Evolutionary conservation across 2,888 invertebrate genomes (phyloP), one percentile per base, ranked within the genome.

Genomic region (Tetragnatha montana): DNA sequence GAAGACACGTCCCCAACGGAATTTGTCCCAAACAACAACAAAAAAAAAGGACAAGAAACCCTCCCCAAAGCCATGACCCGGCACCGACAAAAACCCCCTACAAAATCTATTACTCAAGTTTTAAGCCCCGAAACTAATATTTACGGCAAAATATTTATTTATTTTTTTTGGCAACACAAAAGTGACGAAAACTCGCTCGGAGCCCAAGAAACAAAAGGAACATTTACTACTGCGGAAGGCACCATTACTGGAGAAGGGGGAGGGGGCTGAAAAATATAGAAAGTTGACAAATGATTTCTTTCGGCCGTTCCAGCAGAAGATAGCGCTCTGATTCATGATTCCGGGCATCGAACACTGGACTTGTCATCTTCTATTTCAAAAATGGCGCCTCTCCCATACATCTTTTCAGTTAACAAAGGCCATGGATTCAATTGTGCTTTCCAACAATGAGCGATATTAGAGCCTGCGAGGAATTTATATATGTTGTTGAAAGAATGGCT

Each of bases 281-380:
- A 60, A 78, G 60, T 78, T 78, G 78, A 78, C 78, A 78, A 78
- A 78, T 78, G 78, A 78, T 78, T 78, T 78, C 78, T 78, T 78
- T 51, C 60, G 78, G 78, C 78, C 60, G 60, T 78, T 78, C 60
- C 78, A 51, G 60, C 22, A 22, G 14, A 21, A 22, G 22, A 78
- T 51, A 78, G 51, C 51, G 21, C 78, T 51, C 60, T 78, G 78
- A 78, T 78, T 78, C 78, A 78, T 78, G 78, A 60, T 22, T 78
- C 47, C 17, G 6, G 60, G 60, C 78, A 60, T 60, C 78, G 78
- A 78, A 78, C 78, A 21, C 78, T 78, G 76, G 10, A 60, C 78
- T 60, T 78, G 78, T 78, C 78, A 78, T 60, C 78, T 51, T 60
- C 78, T 60, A 78, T 78, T 78, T 78, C 78, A 78, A 78, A 60